These are phyloP conservation scores for Suncus etruscus DNA, from an alignment of 2,113 vertebrate genomes.

Conservation along the genomic window DNA sequence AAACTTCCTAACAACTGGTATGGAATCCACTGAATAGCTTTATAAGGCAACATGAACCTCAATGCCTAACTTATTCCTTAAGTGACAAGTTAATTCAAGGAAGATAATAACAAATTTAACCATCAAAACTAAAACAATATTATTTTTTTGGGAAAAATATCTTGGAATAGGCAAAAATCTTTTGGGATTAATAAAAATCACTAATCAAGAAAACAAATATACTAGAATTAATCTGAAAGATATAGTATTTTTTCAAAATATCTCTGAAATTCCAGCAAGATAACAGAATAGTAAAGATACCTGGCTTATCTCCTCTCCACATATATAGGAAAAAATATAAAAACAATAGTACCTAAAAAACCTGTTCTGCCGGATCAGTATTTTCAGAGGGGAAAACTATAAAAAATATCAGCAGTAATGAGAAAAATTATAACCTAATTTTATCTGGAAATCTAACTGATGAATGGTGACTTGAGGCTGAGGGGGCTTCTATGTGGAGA, in stretches of 20 bases:
- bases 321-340: too few species aligned
- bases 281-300: too few species aligned
- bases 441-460: too few species aligned
- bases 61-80: background rate
- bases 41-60: background rate
- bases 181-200: constrained; percentile 40
- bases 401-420: too few species aligned
- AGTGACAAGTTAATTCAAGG: constrained; percentile 31
- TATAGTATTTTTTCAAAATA: constrained; percentile 27
- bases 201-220: background rate
- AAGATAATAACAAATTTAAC: constrained; percentile 24
- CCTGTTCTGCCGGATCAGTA: too few species aligned
- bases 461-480: too few species aligned
- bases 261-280: background rate
- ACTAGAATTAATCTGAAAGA: background rate
- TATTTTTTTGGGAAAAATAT: constrained; percentile 5
- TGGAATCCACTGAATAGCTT: background rate
- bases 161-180: constrained; percentile 20
- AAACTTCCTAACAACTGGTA: background rate
- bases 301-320: too few species aligned
- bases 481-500: too few species aligned
- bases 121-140: constrained; percentile 6
- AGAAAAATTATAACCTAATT: too few species aligned
- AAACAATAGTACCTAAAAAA: too few species aligned
- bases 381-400: too few species aligned